Percentiles rank a stretch among this genome's conserved stretches.
Conservation (phyloP, 1,140 invertebrate genomes). For the Diprion similis region DNA sequence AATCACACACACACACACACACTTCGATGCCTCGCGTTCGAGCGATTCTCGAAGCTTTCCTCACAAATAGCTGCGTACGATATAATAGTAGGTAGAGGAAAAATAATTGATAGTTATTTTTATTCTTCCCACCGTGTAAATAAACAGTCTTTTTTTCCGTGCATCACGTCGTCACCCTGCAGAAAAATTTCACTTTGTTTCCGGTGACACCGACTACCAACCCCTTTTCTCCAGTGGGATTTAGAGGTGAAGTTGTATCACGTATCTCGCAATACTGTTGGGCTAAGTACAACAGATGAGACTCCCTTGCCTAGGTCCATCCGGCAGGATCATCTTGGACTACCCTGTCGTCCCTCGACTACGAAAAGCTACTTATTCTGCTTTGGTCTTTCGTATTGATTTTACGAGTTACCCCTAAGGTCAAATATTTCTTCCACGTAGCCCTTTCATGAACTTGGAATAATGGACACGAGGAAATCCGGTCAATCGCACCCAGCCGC, state of each 20-base stretch:
- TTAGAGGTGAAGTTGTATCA: background rate
- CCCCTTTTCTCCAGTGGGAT: background rate
- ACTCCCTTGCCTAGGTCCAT: background rate
- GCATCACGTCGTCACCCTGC: too few species aligned
- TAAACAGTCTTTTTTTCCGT: too few species aligned
- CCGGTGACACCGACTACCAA: too few species aligned
- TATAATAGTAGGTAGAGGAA: too few species aligned
- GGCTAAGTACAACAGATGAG: conserved; percentile 1
- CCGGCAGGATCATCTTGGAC: background rate
- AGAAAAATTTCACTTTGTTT: too few species aligned
- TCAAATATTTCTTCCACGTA: background rate
- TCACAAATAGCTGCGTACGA: too few species aligned
- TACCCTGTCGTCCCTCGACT: background rate
- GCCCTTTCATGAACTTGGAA: background rate
- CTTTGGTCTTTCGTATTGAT: conserved; percentile 5
- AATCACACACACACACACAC: too few species aligned
- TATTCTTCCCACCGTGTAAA: too few species aligned
- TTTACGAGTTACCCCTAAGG: background rate
- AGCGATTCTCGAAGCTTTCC: too few species aligned
- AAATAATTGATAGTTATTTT: too few species aligned
- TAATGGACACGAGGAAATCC: background rate
- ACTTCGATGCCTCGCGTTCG: background rate
- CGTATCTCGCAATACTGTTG: background rate
- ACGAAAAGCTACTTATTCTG: background rate
- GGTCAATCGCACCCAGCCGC: background rate